Percentiles rank a stretch among this genome's conserved stretches.
Evolutionary conservation across 2,888 invertebrate species (phyloP).

Genomic region (Mythimna loreyi): DNA sequence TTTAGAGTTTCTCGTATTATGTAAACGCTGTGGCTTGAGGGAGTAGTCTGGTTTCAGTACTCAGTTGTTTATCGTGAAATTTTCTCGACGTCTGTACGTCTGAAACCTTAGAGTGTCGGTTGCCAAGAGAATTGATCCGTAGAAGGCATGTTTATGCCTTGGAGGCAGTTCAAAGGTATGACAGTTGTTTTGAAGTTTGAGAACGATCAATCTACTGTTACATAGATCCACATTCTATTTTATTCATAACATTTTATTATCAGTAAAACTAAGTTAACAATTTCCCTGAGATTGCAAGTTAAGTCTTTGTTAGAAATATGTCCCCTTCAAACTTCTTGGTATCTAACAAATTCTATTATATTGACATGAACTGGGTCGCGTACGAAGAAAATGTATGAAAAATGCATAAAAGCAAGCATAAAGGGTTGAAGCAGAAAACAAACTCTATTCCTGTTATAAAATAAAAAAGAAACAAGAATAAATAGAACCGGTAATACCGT

Average conservation of each 20-base stretch:
- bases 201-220: constrained; percentile 14
- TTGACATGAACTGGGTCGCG: constrained; percentile 13
- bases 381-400: constrained; percentile 18
- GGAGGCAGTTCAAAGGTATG: constrained; percentile 20
- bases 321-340: constrained; percentile 1
- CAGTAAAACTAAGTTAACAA: neutral
- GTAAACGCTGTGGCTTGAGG: constrained; percentile 36
- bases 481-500: neutral
- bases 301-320: neutral
- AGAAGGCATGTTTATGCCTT: constrained; percentile 25
- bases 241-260: neutral
- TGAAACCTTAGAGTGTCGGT: constrained; percentile 39
- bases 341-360: constrained; percentile 22
- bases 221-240: neutral
- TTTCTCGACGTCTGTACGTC: constrained; percentile 19
- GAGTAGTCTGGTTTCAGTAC: constrained; percentile 38
- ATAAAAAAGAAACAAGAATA: neutral
- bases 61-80: constrained; percentile 25
- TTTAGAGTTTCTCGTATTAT: constrained; percentile 46
- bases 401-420: neutral
- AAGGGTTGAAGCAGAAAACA: neutral
- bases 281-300: neutral
- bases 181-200: constrained; percentile 7
- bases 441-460: neutral
- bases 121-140: constrained; percentile 39